Conservation (phyloP, 2,113 vertebrate species). For the Gambusia holbrooki region DNA sequence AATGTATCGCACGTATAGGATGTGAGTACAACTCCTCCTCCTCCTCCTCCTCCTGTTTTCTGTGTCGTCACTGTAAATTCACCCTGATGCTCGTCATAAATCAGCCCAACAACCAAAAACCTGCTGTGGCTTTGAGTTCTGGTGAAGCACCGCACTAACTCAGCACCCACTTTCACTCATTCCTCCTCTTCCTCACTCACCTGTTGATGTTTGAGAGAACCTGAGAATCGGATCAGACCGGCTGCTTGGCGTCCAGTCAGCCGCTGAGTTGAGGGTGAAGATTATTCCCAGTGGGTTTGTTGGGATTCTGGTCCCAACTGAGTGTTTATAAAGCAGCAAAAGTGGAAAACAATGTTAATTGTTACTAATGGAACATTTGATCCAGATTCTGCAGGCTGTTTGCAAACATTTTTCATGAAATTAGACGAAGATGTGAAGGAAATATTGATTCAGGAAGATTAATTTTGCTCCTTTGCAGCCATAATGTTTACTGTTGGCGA, state of each 20-base stretch:
- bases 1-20: constrained; percentile 99
- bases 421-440: too few species aligned
- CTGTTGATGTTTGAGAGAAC: neutral
- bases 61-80: constrained; percentile 23
- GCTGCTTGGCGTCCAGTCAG: neutral
- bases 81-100: neutral
- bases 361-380: too few species aligned
- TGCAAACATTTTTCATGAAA: too few species aligned
- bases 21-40: constrained; percentile 90
- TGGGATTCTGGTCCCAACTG: too few species aligned
- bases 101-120: neutral
- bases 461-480: too few species aligned
- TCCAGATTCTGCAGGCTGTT: too few species aligned
- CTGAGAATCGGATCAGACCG: neutral
- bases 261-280: too few species aligned
- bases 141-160: constrained; percentile 19
- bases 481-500: too few species aligned
- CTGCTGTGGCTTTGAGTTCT: constrained; percentile 16
- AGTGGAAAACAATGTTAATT: too few species aligned
- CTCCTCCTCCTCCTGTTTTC: constrained; percentile 14
- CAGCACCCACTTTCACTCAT: neutral
- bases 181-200: neutral
- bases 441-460: too few species aligned
- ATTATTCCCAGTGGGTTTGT: too few species aligned
- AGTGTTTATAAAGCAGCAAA: too few species aligned